These are phyloP conservation scores for Arion vulgaris DNA, from an alignment of 1,140 invertebrate genomes.

Conservation along the genomic window DNA sequence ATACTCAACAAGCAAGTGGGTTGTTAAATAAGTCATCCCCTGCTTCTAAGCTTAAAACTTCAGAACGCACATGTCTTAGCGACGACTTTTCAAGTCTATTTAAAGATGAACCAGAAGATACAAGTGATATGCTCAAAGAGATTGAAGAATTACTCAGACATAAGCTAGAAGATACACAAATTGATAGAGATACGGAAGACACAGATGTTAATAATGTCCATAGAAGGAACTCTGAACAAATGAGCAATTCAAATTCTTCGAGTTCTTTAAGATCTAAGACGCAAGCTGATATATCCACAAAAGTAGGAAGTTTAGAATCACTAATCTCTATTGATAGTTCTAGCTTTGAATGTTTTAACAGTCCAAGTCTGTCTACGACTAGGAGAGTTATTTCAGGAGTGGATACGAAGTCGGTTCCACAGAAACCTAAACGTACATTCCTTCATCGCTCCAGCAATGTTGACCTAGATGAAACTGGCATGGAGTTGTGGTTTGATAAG, in stretches of 20 bases:
- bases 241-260: no score
- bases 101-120: constrained; percentile 21
- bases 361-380: background rate
- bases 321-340: constrained; percentile 39
- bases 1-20: background rate
- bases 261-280: constrained; percentile 47
- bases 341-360: constrained; percentile 40
- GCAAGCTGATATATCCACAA: constrained; percentile 31
- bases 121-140: constrained; percentile 50
- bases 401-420: constrained; percentile 46
- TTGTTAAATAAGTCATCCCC: background rate
- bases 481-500: constrained; percentile 31
- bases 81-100: background rate
- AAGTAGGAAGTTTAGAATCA: constrained; percentile 6
- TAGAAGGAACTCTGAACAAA: background rate
- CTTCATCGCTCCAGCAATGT: constrained; percentile 37
- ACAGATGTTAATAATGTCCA: background rate
- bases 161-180: constrained; percentile 25
- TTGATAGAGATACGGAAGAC: background rate
- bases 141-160: constrained; percentile 47
- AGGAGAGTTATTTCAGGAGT: background rate
- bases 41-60: background rate
- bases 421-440: constrained; percentile 55
- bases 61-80: background rate
- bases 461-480: constrained; percentile 49